These are phyloP conservation scores for Actinopyga echinites DNA, from an alignment of 53 echinoderm and acorn worm genomes.

Conservation along the genomic window DNA sequence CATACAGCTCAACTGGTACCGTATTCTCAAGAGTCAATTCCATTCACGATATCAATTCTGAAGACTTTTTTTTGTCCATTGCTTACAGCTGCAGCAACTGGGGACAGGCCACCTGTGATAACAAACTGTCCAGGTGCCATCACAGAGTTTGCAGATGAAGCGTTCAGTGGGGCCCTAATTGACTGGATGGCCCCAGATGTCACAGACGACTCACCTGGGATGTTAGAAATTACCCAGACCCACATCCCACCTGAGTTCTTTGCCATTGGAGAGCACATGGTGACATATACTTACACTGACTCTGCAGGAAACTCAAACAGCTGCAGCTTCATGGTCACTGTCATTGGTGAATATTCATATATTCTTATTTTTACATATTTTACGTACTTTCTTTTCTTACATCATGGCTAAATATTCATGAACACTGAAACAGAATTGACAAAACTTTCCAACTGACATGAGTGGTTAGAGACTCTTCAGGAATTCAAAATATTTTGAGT, in stretches of 20 bases:
- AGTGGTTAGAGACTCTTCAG: too few relatives aligned
- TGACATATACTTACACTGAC: slow-evolving; percentile 13
- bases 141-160: neutral
- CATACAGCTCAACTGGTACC: too few relatives aligned
- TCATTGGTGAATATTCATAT: neutral
- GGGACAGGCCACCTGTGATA: slow-evolving; percentile 20
- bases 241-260: slow-evolving; percentile 6
- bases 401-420: too few relatives aligned
- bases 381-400: neutral
- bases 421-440: too few relatives aligned
- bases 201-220: slow-evolving; percentile 31
- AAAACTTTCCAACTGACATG: too few relatives aligned
- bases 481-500: too few relatives aligned
- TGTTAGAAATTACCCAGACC: neutral
- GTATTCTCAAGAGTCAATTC: too few relatives aligned
- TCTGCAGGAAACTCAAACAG: slow-evolving; percentile 22
- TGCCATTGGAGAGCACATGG: slow-evolving; percentile 18
- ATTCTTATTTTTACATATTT: too few relatives aligned
- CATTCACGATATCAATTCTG: too few relatives aligned
- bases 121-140: slow-evolving; percentile 15
- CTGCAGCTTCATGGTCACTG: slow-evolving; percentile 18
- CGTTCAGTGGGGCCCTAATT: slow-evolving; percentile 16
- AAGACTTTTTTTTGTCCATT: too few relatives aligned
- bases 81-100: neutral
- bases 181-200: slow-evolving; percentile 23